Conservation (phyloP, 2,113 vertebrate species). For the Mohoua ochrocephala region DNA sequence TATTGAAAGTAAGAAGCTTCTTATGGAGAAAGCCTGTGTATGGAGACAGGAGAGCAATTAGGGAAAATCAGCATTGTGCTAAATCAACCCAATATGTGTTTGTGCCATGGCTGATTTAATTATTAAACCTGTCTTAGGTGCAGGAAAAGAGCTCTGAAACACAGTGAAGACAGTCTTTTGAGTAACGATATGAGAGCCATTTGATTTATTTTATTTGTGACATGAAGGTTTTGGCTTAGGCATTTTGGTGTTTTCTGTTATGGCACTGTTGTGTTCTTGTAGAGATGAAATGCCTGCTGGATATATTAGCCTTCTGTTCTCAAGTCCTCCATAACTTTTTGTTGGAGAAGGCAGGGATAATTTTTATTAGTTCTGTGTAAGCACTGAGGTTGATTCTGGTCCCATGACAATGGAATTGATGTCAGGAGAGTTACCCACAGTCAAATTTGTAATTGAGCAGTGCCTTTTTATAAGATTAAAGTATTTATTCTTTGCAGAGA, state of each 20-base stretch:
- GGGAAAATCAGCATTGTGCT: background rate
- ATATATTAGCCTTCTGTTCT: background rate
- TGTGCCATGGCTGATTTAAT: background rate
- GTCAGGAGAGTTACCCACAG: background rate
- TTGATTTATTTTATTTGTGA: background rate
- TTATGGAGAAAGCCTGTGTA: background rate
- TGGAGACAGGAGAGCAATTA: background rate
- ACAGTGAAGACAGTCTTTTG: background rate
- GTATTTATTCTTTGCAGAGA: conserved; percentile 6
- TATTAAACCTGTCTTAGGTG: background rate
- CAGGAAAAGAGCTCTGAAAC: background rate
- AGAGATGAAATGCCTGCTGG: background rate
- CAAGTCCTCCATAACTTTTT: background rate
- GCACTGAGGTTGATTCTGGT: background rate
- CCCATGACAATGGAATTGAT: background rate
- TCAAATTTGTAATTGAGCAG: background rate
- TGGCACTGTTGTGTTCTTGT: background rate
- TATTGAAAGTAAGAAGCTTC: background rate
- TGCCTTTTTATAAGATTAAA: background rate
- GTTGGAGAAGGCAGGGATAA: background rate
- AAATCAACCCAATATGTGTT: background rate
- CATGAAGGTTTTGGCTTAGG: background rate
- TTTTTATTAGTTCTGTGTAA: background rate
- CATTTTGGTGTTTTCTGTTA: background rate
- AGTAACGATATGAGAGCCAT: background rate